Evolutionary conservation across 1,140 invertebrate species (phyloP).

Genomic region (Cydia fagiglandana): DNA sequence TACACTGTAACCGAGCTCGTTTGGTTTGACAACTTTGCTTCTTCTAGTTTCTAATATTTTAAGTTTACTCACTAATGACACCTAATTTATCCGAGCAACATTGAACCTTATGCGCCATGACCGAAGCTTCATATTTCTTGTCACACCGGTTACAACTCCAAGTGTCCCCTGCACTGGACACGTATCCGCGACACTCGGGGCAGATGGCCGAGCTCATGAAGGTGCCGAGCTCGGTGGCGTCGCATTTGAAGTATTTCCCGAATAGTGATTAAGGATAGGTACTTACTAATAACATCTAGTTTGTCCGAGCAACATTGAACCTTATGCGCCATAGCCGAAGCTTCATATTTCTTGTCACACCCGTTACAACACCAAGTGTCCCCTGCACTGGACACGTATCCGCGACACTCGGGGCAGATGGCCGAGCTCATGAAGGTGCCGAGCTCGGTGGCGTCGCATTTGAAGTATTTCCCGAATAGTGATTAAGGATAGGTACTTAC

Average conservation of each 20-base stretch:
- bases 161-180: slow-evolving; percentile 67
- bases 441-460: slow-evolving; percentile 85
- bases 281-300: slow-evolving; percentile 75
- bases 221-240: slow-evolving; percentile 84
- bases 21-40: no score
- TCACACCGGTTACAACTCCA: slow-evolving; percentile 81
- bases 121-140: slow-evolving; percentile 62
- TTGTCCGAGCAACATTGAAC: slow-evolving; percentile 74
- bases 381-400: slow-evolving; percentile 70
- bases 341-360: slow-evolving; percentile 74
- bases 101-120: slow-evolving; percentile 73
- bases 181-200: slow-evolving; percentile 79
- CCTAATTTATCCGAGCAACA: slow-evolving; percentile 75
- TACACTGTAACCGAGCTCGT: no score
- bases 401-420: slow-evolving; percentile 82
- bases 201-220: slow-evolving; percentile 85
- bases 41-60: no score
- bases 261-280: slow-evolving; percentile 76
- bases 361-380: slow-evolving; percentile 79
- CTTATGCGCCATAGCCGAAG: slow-evolving; percentile 67
- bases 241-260: slow-evolving; percentile 88
- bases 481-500: slow-evolving; percentile 76
- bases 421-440: slow-evolving; percentile 85
- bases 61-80: slow-evolving; percentile 64
- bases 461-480: slow-evolving; percentile 85